A percentile compares a stretch with the other conserved stretches of the same genome.
These are phyloP conservation scores for Crotalus horridus DNA, from an alignment of 2,113 vertebrate genomes.

Conservation along the genomic window DNA sequence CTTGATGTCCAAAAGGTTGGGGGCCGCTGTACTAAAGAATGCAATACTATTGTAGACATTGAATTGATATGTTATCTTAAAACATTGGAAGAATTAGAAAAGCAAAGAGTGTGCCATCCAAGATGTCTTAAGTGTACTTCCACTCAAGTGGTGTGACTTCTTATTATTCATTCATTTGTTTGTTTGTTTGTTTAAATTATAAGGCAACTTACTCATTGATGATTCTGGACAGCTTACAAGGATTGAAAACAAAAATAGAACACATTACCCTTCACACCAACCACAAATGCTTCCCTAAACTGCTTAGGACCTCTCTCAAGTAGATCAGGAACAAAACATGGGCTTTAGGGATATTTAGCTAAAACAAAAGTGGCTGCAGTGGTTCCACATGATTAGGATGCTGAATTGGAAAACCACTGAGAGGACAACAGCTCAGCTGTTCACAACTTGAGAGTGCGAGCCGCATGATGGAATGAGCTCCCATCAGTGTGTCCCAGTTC, in stretches of 20 bases:
- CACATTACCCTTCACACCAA: background rate
- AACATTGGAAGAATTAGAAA: background rate
- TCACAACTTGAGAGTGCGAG: background rate
- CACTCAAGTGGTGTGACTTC: background rate
- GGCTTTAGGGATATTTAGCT: background rate
- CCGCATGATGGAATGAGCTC: background rate
- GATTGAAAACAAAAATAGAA: background rate
- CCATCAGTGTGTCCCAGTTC: background rate
- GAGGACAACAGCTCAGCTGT: background rate
- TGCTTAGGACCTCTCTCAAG: background rate
- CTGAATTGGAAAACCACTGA: background rate
- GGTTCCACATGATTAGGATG: background rate
- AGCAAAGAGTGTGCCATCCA: background rate
- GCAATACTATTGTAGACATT: background rate
- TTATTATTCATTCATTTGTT: background rate
- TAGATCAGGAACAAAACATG: background rate
- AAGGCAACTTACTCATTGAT: background rate
- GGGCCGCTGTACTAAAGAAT: background rate
- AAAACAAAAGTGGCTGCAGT: background rate
- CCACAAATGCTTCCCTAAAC: background rate
- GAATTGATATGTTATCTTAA: background rate
- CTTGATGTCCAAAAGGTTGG: too few relatives aligned
- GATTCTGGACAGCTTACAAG: background rate
- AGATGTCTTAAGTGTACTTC: background rate
- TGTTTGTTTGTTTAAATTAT: background rate